A percentile compares a stretch with the other conserved stretches of the same genome.
Evolutionary conservation across 2,888 invertebrate species (phyloP).

Genomic region (Erebia aethiops): DNA sequence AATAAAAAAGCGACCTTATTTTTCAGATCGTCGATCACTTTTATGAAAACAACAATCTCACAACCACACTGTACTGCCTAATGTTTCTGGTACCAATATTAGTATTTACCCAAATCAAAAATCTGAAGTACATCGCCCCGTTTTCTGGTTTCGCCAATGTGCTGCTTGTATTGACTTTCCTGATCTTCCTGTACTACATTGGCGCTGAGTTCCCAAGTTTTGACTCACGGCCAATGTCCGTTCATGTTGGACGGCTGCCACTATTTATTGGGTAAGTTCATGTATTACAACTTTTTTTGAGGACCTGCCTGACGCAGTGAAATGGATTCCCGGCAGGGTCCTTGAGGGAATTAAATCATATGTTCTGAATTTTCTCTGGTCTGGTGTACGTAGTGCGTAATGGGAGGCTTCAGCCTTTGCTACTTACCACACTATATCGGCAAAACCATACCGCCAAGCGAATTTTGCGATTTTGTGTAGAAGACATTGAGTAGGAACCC

Average conservation of each 20-base stretch:
- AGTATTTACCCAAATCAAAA: conserved; percentile 84
- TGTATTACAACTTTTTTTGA: background rate
- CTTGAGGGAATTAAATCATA: no score
- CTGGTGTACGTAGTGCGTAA: no score
- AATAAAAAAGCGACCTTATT: background rate
- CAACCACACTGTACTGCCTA: conserved; percentile 62
- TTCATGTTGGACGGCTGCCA: conserved; percentile 86
- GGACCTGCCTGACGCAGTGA: no score
- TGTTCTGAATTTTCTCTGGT: no score
- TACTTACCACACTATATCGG: no score
- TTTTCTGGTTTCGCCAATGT: conserved; percentile 95
- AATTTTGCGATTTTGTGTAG: no score
- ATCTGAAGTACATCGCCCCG: conserved; percentile 92
- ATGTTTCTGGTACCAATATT: conserved; percentile 71
- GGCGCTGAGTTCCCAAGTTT: conserved; percentile 80
- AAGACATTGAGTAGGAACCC: no score
- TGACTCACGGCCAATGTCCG: conserved; percentile 79
- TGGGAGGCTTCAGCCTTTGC: no score
- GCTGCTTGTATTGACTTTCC: conserved; percentile 89
- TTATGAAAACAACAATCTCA: conserved; percentile 49
- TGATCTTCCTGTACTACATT: conserved; percentile 92
- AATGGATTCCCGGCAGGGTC: no score
- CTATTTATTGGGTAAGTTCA: conserved; percentile 89
- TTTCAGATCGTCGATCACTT: conserved; percentile 68
- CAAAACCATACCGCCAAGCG: no score